Evolutionary conservation across 2,113 vertebrate species (phyloP).

Genomic region (Siniperca knerii): DNA sequence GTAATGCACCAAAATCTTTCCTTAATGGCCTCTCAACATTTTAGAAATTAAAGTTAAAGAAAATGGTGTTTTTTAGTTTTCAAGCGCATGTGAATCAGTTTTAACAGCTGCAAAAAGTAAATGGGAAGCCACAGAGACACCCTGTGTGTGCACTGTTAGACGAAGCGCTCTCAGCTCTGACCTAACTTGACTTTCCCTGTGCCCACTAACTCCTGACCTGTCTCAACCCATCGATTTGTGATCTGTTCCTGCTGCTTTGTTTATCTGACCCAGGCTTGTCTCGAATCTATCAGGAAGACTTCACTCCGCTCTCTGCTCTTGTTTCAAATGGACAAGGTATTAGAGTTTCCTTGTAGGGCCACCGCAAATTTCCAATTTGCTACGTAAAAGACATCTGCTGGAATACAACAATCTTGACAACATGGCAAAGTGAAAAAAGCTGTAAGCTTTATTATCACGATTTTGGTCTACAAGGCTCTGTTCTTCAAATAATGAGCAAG

Average conservation of each 20-base stretch:
- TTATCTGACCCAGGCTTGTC: conserved; percentile 57
- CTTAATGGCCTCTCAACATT: neutral
- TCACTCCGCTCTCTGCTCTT: conserved; percentile 29
- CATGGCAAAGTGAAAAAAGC: neutral
- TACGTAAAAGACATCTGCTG: neutral
- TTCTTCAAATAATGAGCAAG: neutral
- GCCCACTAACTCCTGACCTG: conserved; percentile 47
- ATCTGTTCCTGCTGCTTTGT: conserved; percentile 58
- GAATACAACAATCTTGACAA: neutral
- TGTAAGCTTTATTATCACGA: neutral
- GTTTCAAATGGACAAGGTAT: conserved; percentile 18
- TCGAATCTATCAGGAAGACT: conserved; percentile 46
- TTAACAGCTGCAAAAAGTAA: conserved; percentile 9
- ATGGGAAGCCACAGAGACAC: neutral
- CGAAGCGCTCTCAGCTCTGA: conserved; percentile 24
- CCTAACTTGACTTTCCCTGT: conserved; percentile 20
- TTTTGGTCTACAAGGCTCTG: neutral
- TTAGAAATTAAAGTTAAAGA: neutral
- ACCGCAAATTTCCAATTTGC: conserved; percentile 15
- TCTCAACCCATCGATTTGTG: conserved; percentile 54
- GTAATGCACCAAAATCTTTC: conserved; percentile 1
- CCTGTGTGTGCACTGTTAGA: conserved; percentile 8
- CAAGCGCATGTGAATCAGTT: neutral
- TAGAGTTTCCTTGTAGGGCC: neutral
- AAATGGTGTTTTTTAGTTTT: neutral